These are phyloP conservation scores for Sesamia inferens DNA, from an alignment of 2,888 invertebrate species.

Conservation along the genomic window DNA sequence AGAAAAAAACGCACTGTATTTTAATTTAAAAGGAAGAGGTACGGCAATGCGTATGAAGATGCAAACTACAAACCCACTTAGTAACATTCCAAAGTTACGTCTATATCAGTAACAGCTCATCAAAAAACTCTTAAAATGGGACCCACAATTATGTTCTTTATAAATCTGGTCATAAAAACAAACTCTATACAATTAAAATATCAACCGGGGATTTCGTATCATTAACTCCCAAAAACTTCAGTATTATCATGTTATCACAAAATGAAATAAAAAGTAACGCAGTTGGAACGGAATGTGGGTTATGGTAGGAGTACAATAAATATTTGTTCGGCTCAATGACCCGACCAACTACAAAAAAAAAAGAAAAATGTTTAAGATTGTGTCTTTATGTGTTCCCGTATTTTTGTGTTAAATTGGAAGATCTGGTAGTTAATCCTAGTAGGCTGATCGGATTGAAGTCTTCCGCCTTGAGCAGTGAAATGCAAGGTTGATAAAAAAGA, in stretches of 20 bases:
- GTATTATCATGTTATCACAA: conserved; percentile 21
- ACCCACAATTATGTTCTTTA: background rate
- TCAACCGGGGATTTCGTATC: background rate
- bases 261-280: conserved; percentile 39
- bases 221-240: conserved; percentile 7
- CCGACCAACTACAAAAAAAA: conserved; percentile 22
- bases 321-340: conserved; percentile 45
- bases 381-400: background rate
- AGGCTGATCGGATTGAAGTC: background rate
- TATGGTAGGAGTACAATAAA: conserved; percentile 13
- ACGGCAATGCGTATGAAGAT: no score
- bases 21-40: background rate
- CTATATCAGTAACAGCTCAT: background rate
- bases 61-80: background rate
- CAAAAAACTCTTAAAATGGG: conserved; percentile 9
- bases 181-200: conserved; percentile 12
- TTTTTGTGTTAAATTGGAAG: background rate
- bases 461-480: background rate
- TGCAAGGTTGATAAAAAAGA: background rate
- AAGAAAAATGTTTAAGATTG: background rate
- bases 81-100: conserved; percentile 9
- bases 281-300: conserved; percentile 41
- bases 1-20: background rate
- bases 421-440: no score
- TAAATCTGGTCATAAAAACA: background rate